A percentile compares a stretch with the other conserved stretches of the same genome.
These are phyloP conservation scores for Notolabrus celidotus DNA, from an alignment of 2,797 vertebrate genomes.

Conservation along the genomic window DNA sequence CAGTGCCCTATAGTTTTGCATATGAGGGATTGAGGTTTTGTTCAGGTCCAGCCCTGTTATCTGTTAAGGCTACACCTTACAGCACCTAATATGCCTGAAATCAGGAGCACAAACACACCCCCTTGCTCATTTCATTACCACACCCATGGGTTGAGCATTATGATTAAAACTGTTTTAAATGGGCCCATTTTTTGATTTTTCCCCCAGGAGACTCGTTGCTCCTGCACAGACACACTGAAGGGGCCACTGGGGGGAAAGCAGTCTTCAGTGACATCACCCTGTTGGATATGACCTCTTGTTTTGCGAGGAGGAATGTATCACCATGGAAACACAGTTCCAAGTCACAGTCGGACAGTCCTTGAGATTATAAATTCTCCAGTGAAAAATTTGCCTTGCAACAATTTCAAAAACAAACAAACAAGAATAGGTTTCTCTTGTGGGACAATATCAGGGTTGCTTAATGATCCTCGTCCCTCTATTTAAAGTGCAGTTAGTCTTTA, in stretches of 20 bases:
- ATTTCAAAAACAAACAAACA: background rate
- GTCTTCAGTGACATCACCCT: constrained; percentile 52
- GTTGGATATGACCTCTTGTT: constrained; percentile 60
- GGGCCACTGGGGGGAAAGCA: constrained; percentile 34
- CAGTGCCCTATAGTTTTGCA: too few relatives aligned
- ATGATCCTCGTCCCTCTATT: background rate
- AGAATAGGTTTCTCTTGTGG: background rate
- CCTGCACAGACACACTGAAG: constrained; percentile 4
- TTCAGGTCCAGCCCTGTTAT: too few relatives aligned
- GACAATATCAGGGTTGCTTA: background rate
- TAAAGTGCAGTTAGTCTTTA: constrained; percentile 7
- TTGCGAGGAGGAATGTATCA: constrained; percentile 57
- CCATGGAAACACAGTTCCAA: constrained; percentile 44
- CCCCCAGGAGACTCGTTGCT: background rate
- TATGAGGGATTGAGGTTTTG: too few relatives aligned
- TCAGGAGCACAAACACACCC: background rate
- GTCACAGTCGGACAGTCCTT: constrained; percentile 19
- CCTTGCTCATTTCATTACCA: background rate
- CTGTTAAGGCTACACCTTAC: too few relatives aligned
- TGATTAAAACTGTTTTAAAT: background rate
- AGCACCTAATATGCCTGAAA: too few relatives aligned
- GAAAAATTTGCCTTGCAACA: background rate
- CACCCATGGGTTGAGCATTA: background rate
- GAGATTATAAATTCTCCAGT: constrained; percentile 7
- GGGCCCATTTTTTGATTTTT: background rate